phyloP scores from a whole-genome alignment of 2,797 vertebrate genomes.

The Lutjanus argentimaculatus region DNA sequence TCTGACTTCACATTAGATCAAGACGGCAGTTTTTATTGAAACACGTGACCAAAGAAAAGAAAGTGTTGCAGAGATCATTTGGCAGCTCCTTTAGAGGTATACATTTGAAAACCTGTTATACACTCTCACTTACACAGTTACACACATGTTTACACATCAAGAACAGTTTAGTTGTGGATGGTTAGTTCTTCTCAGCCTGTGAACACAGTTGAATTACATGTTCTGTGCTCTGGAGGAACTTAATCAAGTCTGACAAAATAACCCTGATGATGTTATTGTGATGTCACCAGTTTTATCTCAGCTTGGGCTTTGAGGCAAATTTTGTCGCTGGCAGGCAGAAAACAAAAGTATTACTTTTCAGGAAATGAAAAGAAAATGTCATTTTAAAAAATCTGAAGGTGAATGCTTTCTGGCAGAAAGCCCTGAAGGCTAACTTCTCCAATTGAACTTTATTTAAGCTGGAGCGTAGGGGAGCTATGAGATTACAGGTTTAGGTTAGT shows the following conservation, averaged over 20 bases:
- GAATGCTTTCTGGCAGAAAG: no score
- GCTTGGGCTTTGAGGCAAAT: not conserved
- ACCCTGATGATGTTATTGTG: slow-evolving; percentile 2
- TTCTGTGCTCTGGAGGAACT: slow-evolving; percentile 1
- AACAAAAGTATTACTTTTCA: no score
- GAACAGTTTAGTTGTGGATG: not conserved
- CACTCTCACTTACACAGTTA: not conserved
- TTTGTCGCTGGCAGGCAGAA: no score
- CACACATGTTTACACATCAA: not conserved
- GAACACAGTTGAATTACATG: not conserved
- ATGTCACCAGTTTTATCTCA: slow-evolving; percentile 3
- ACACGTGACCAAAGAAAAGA: slow-evolving; percentile 14
- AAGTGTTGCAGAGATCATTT: not conserved
- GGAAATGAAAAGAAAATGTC: no score
- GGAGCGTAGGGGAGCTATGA: no score
- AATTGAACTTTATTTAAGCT: no score
- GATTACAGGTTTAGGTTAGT: no score
- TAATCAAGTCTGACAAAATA: not conserved
- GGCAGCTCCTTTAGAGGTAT: not conserved
- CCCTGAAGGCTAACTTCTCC: no score
- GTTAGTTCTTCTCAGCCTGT: not conserved
- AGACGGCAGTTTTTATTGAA: slow-evolving; percentile 30
- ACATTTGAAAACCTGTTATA: not conserved
- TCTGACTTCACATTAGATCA: slow-evolving; percentile 11
- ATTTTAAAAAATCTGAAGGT: no score